Evolutionary conservation across 2,113 vertebrate species (phyloP), one percentile per base, ranked within the genome.

Genomic region (Bubo scandiacus): DNA sequence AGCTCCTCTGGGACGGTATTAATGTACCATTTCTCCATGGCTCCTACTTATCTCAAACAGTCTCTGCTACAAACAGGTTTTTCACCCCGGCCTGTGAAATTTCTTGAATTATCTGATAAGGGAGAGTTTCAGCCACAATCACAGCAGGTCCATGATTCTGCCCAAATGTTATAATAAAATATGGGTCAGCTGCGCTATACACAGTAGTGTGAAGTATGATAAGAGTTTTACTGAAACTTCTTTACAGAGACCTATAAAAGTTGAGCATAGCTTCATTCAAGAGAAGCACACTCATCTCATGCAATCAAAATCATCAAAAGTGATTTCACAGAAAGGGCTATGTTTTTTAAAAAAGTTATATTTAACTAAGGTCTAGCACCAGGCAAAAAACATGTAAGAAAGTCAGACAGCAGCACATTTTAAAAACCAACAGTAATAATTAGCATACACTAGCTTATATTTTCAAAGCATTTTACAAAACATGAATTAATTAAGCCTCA

Each of bases 381-480:
- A 94, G 70, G 81, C 88, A 90, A 94, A 90, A 91, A 30, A 0
- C 6, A 9, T 42, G 9, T 80, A 82, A 68, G 52, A 67, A 93
- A 91, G 58, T 67, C 54, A 88, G 52, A 57, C 54, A 83, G n/a
- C 12, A 94, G 38, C n/a, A 86, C 54, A 88, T 91, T 67, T 81
- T 89, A 59, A 86, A 96, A 94, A 95, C 4, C 88, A 74, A 54
- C 68, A 88, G 40, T 51, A 88, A 70, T 32, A 87, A 94, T 67
- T 74, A 94, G 30, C 45, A 92, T 18, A 86, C 40, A 62, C 58
- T 57, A 51, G 27, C 38, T 81, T 93, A 4, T 43, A 54, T 84
- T 96, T 84, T 80, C 66, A 86, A 95, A 94, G 74, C 58, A 86
- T 86, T 94, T 94, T 95, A 95, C 67, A 97, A 97, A 94, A 59